Percentiles rank a stretch among this genome's conserved stretches.
These are phyloP conservation scores for Gadus chalcogrammus DNA, from an alignment of 2,113 vertebrate genomes.

Conservation along the genomic window DNA sequence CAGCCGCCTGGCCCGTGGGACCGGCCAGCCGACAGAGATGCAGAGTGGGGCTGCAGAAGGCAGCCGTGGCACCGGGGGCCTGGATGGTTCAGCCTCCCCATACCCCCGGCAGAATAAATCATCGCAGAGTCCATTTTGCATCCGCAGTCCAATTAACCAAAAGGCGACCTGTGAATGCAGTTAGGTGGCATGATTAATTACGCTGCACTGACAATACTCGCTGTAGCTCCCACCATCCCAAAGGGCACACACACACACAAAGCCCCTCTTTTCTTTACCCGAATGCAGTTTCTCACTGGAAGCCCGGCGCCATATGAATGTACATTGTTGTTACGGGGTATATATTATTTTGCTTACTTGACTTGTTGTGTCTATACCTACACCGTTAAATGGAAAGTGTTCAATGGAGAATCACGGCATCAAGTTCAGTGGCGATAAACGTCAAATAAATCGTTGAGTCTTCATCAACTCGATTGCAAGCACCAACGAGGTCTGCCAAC, in stretches of 20 bases:
- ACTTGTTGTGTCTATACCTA: conserved; percentile 25
- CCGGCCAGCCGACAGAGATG: conserved; percentile 17
- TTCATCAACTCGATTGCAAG: too few species aligned
- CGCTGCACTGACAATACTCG: conserved; percentile 49
- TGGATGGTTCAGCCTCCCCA: too few species aligned
- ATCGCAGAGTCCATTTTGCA: conserved; percentile 55
- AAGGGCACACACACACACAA: conserved; percentile 38
- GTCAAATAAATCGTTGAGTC: too few species aligned
- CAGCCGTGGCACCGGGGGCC: too few species aligned
- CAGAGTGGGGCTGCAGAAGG: too few species aligned
- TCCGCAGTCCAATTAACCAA: conserved; percentile 70
- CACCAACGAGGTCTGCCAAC: not conserved
- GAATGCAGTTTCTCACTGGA: conserved; percentile 34
- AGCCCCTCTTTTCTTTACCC: conserved; percentile 33
- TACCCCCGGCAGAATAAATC: conserved; percentile 63
- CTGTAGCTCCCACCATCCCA: conserved; percentile 40
- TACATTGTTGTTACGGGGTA: conserved; percentile 21
- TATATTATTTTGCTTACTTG: conserved; percentile 25
- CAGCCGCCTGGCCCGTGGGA: conserved; percentile 51
- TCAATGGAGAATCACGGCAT: too few species aligned
- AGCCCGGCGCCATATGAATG: conserved; percentile 21
- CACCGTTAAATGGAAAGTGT: too few species aligned
- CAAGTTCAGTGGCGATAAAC: too few species aligned
- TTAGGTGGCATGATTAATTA: conserved; percentile 66
- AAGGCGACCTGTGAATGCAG: conserved; percentile 56